Conservation (phyloP, 2,797 vertebrate genomes). For the Manis pentadactyla region DNA sequence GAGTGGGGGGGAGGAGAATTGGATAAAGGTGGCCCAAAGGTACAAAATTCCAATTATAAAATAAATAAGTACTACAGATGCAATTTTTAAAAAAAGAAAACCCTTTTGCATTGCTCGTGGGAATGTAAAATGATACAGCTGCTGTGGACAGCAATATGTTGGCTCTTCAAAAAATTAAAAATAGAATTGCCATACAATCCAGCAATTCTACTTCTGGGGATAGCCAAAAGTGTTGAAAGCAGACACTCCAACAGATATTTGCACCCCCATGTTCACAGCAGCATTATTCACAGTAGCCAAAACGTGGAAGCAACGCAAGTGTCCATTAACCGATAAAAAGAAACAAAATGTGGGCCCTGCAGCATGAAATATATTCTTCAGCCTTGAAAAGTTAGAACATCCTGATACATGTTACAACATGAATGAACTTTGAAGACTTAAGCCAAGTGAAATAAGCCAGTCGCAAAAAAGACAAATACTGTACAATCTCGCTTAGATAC, state of each 20-base stretch:
- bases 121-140: neutral
- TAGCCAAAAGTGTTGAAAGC: neutral
- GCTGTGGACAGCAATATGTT: neutral
- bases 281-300: neutral
- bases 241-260: neutral
- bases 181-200: neutral
- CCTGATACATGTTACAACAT: neutral
- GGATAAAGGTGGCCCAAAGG: neutral
- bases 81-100: neutral
- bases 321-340: too few species aligned
- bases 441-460: neutral
- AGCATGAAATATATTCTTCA: neutral
- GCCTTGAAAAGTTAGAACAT: neutral
- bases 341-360: neutral
- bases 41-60: neutral
- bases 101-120: too few species aligned
- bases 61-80: neutral
- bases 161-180: neutral
- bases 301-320: neutral
- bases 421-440: neutral
- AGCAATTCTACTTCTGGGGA: neutral
- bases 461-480: neutral
- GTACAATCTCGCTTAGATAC: neutral
- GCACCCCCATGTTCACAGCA: neutral
- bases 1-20: neutral